Percentiles rank a stretch among this genome's conserved stretches.
These are phyloP conservation scores for Patella depressa DNA, from an alignment of 2,888 invertebrate species.

Conservation along the genomic window DNA sequence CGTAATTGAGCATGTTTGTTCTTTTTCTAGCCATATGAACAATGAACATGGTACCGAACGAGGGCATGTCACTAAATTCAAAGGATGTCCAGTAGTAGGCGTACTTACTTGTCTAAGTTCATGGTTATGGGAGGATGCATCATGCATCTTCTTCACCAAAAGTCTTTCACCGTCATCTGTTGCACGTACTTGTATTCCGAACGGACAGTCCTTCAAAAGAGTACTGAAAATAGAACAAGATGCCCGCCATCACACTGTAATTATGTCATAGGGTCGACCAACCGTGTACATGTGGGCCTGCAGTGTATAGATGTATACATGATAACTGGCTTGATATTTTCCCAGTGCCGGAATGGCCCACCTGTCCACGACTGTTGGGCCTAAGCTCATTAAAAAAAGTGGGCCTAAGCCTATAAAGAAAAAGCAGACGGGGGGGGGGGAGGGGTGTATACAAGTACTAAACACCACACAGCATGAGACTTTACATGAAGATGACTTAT, in stretches of 20 bases:
- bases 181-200: neutral
- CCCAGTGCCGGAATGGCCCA: too few relatives aligned
- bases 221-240: neutral
- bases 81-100: neutral
- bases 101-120: constrained; percentile 6
- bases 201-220: neutral
- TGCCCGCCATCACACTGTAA: neutral
- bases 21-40: neutral
- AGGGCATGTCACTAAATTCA: neutral
- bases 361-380: too few relatives aligned
- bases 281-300: too few relatives aligned
- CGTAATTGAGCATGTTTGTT: neutral
- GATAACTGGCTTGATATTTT: too few relatives aligned
- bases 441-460: too few relatives aligned
- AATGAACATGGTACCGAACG: neutral
- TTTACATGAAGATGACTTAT: too few relatives aligned
- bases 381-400: too few relatives aligned
- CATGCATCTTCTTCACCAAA: neutral
- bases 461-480: too few relatives aligned
- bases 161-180: neutral
- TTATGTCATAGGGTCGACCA: too few relatives aligned
- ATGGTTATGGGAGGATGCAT: neutral
- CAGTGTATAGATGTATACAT: too few relatives aligned
- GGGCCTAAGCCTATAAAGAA: too few relatives aligned
- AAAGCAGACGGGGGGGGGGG: accelerated